Evolutionary conservation across 2,113 vertebrate genomes (phyloP), one percentile per base, ranked within the genome.

Genomic region (Bubalus kerabau): DNA sequence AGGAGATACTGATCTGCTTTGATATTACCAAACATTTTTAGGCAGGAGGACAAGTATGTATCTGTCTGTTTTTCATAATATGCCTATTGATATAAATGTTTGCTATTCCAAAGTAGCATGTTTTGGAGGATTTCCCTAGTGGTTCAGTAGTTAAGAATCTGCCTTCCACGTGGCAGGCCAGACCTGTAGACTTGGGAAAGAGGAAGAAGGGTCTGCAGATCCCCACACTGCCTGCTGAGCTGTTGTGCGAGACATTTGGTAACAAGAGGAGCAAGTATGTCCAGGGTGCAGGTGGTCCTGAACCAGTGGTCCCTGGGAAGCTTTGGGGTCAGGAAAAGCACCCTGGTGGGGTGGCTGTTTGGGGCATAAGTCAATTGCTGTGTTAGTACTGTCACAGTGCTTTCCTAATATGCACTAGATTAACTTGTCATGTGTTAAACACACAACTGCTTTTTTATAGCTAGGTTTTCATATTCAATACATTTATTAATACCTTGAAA

Each of bases 401-500:
- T 87, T 94, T 81, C 57, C 36, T 52, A 95, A 74, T 74, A 76
- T 9, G 74, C 26, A 59, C 67, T 84, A 71, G 52, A 56, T 92
- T 87, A 87, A 87, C 64, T 96, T 95, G n/a, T 92, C 40, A 28
- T 60, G 50, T 74, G 23, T 21, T 67, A 91, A 94, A 54, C 40
- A 85, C 76, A 81, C 26, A 60, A 48, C 82, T 96, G 40, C 4
- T 50, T 96, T 92, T 96, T 48, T 94, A 19, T 64, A 82, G 46
- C 32, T 89, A 89, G n/a, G 5, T 97, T 96, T 95, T 96, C 26
- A 14, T 95, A 67, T 67, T 88, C 30, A 26, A 1, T 93, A 96
- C 80, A 48, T 24, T 52, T 87, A 64, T 5, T 93, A 87, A 84
- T 82, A 71, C 9, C 32, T 82, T 90, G n/a, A 71, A 71, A 71